Conservation (phyloP, 1,140 invertebrate species). For the Anastrepha obliqua region DNA sequence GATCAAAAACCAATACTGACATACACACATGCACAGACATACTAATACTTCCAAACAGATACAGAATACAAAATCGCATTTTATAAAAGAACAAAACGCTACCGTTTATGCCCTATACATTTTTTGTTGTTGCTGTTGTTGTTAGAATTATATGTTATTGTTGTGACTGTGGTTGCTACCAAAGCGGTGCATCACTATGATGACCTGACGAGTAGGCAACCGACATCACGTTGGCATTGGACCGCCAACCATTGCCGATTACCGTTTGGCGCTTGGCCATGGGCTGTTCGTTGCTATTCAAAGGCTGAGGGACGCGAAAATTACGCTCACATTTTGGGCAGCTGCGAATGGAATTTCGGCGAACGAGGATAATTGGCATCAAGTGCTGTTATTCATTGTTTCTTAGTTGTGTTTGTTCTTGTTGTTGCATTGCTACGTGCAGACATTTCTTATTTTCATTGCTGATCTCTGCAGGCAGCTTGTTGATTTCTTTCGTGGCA, state of each 20-base stretch:
- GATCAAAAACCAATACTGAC: too few species aligned
- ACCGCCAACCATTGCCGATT: neutral
- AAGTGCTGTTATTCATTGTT: slow-evolving; percentile 44
- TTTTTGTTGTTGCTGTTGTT: neutral
- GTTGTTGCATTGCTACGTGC: neutral
- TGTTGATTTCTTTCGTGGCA: neutral
- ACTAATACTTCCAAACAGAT: neutral
- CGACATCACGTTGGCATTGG: slow-evolving; percentile 31
- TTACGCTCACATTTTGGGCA: slow-evolving; percentile 56
- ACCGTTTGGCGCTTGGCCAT: neutral
- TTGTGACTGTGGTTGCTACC: neutral
- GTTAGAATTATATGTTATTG: neutral
- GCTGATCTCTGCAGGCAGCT: neutral
- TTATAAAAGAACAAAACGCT: neutral
- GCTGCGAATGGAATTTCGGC: slow-evolving; percentile 56
- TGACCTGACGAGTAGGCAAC: slow-evolving; percentile 31
- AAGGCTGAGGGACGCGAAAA: slow-evolving; percentile 47
- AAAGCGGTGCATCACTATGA: slow-evolving; percentile 12
- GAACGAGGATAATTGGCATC: slow-evolving; percentile 57
- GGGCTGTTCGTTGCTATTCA: neutral
- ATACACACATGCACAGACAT: too few species aligned
- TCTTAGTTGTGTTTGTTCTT: neutral
- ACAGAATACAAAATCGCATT: neutral
- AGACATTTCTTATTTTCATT: slow-evolving; percentile 21
- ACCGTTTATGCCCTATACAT: neutral